phyloP scores from a whole-genome alignment of 2,797 vertebrate species.

The Thunnus albacares region DNA sequence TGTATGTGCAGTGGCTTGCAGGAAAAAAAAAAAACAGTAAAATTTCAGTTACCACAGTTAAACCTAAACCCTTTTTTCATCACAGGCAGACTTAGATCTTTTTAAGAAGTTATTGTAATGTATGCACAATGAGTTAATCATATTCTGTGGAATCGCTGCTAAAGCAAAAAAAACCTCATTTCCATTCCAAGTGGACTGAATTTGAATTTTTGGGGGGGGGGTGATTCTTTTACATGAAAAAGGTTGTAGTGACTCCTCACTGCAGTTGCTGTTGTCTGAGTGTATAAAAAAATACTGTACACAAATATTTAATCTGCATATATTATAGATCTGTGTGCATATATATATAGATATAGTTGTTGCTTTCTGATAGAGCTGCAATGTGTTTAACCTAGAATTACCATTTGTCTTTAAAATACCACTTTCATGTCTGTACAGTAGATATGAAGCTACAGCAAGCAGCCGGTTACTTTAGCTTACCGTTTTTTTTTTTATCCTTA shows the following conservation, averaged over 20 bases:
- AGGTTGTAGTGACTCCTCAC: no score
- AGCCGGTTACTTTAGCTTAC: neutral
- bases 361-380: conserved; percentile 8
- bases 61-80: no score
- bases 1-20: conserved; percentile 20
- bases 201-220: neutral
- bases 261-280: neutral
- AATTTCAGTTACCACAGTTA: neutral
- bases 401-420: neutral
- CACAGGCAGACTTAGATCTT: neutral
- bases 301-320: neutral
- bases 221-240: neutral
- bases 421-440: neutral
- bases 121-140: neutral
- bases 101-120: neutral
- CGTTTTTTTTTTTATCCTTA: neutral
- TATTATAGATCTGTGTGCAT: neutral
- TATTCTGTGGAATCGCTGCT: neutral
- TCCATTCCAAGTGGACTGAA: neutral
- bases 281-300: neutral
- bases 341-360: neutral
- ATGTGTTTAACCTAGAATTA: neutral
- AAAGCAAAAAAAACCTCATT: neutral
- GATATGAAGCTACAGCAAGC: neutral
- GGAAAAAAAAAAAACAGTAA: neutral